Conservation (phyloP, 2,888 invertebrate species). For the Ceratothoa steindachneri region DNA sequence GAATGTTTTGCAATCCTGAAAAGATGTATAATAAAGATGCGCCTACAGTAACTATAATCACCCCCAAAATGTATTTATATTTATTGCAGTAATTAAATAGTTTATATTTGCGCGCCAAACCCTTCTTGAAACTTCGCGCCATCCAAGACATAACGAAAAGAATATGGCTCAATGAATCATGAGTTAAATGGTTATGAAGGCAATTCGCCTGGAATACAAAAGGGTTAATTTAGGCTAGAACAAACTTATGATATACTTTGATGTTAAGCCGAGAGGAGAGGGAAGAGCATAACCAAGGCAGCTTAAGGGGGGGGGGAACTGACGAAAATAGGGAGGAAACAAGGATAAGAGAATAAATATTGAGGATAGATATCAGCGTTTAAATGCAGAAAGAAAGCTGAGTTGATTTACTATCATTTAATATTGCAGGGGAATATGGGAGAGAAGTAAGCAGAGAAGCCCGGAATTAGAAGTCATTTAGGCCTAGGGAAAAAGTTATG, state of each 20-base stretch:
- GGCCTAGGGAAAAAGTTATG: constrained; percentile 1
- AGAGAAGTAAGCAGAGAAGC: constrained; percentile 1
- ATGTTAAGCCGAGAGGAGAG: constrained; percentile 10
- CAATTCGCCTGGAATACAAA: constrained; percentile 10
- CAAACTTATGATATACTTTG: constrained; percentile 15
- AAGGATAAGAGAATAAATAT: background rate
- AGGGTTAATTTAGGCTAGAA: constrained; percentile 12
- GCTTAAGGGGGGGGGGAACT: background rate
- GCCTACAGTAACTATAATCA: constrained; percentile 4
- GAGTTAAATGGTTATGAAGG: constrained; percentile 13
- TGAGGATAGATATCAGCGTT: background rate
- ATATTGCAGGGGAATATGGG: background rate
- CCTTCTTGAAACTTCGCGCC: constrained; percentile 5
- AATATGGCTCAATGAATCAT: constrained; percentile 15
- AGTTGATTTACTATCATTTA: background rate
- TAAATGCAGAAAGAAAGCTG: background rate
- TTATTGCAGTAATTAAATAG: constrained; percentile 12
- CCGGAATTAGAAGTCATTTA: background rate
- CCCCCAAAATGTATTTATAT: constrained; percentile 7
- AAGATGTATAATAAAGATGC: background rate
- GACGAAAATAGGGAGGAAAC: background rate
- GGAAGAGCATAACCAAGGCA: background rate
- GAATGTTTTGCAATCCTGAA: background rate
- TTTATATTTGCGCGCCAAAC: constrained; percentile 10
- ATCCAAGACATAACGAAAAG: constrained; percentile 13